Percentiles rank a stretch among this genome's conserved stretches.
phyloP scores from a whole-genome alignment of 1,140 invertebrate genomes.

The Colletes latitarsis region DNA sequence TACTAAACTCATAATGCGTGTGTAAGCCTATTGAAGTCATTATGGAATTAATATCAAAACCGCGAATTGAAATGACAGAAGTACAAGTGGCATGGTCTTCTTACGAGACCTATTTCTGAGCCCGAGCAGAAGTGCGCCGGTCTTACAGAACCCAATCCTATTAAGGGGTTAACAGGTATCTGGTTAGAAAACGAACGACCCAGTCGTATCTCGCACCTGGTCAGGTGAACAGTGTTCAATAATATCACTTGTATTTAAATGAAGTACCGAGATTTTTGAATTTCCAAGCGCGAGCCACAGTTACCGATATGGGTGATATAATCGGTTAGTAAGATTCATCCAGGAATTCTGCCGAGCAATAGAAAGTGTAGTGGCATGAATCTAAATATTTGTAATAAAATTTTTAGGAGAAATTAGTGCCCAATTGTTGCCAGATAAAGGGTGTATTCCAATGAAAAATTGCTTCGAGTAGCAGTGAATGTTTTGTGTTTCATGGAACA shows the following conservation, averaged over 20 bases:
- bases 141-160: slow-evolving; percentile 73
- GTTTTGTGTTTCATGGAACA: neutral
- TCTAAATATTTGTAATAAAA: neutral
- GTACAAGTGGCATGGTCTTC: slow-evolving; percentile 28
- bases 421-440: neutral
- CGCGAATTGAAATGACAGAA: slow-evolving; percentile 31
- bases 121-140: slow-evolving; percentile 67
- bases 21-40: neutral
- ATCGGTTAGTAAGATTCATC: slow-evolving; percentile 56
- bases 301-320: slow-evolving; percentile 53
- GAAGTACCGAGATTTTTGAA: slow-evolving; percentile 12
- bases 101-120: slow-evolving; percentile 64
- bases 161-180: slow-evolving; percentile 78
- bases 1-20: neutral
- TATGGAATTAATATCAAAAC: slow-evolving; percentile 34
- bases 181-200: slow-evolving; percentile 70
- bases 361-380: neutral
- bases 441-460: neutral
- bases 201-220: slow-evolving; percentile 65
- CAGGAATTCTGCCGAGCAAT: neutral
- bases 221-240: slow-evolving; percentile 56
- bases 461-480: neutral
- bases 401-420: neutral
- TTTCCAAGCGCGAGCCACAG: neutral
- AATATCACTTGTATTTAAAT: slow-evolving; percentile 36